Percentiles rank a stretch among this genome's conserved stretches.
These are phyloP conservation scores for Stomatorhinus walkeri DNA, from an alignment of 2,797 vertebrate genomes.

Conservation along the genomic window DNA sequence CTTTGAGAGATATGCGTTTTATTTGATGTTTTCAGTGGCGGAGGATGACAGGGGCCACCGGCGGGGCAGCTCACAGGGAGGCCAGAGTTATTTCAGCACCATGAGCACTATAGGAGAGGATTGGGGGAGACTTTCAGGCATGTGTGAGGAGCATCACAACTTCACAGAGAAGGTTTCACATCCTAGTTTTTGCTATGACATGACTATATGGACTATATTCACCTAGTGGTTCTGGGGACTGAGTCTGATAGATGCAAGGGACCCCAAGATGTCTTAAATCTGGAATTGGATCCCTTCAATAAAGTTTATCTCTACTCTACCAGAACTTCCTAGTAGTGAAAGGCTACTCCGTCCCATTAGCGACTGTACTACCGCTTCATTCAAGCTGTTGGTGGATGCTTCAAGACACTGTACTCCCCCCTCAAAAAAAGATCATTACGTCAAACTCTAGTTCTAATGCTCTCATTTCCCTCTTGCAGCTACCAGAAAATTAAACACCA, in stretches of 20 bases:
- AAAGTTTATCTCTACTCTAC: background rate
- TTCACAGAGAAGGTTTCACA: background rate
- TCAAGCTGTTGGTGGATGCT: constrained; percentile 22
- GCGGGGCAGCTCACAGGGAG: background rate
- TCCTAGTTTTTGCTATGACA: background rate
- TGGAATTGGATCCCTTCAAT: background rate
- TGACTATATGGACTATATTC: background rate
- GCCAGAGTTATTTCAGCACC: background rate
- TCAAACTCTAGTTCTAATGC: background rate
- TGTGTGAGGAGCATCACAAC: background rate
- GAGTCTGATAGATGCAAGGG: background rate
- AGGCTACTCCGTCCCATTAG: background rate
- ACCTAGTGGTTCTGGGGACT: background rate
- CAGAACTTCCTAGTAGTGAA: background rate
- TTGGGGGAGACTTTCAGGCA: background rate
- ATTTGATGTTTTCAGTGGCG: background rate
- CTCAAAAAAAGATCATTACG: background rate
- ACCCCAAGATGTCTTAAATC: background rate
- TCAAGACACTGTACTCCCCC: background rate
- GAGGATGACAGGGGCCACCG: background rate
- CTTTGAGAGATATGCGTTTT: background rate
- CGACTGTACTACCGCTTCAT: background rate
- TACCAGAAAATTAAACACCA: constrained; percentile 7
- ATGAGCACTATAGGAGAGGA: background rate
- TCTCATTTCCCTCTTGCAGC: background rate